phyloP scores from a whole-genome alignment of 92 coral and sea anemone species.

The Metridium senile region DNA sequence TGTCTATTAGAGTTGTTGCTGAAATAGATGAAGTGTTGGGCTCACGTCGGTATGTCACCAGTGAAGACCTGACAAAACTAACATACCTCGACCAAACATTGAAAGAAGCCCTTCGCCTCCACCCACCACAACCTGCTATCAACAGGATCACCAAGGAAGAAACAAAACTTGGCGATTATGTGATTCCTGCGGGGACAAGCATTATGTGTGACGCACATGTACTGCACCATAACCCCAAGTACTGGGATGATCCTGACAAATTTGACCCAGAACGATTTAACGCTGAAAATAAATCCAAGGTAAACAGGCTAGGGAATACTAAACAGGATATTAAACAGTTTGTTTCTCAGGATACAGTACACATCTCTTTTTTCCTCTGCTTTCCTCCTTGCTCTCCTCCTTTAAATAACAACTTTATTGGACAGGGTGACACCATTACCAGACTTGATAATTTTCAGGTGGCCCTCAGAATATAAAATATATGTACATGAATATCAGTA shows the following conservation, averaged over 20 bases:
- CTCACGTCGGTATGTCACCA: constrained; percentile 57
- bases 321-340: background rate
- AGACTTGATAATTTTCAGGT: too few species aligned
- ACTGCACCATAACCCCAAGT: constrained; percentile 75
- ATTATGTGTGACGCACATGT: constrained; percentile 82
- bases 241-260: constrained; percentile 89
- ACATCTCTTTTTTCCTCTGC: too few species aligned
- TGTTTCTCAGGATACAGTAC: too few species aligned
- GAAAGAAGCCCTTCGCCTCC: constrained; percentile 90
- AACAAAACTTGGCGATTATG: constrained; percentile 61
- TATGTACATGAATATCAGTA: too few species aligned
- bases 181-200: constrained; percentile 80
- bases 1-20: constrained; percentile 51
- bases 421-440: too few species aligned
- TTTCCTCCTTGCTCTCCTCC: too few species aligned
- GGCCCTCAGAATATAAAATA: too few species aligned
- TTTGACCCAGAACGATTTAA: constrained; percentile 90
- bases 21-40: constrained; percentile 86
- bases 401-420: too few species aligned
- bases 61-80: constrained; percentile 69
- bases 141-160: constrained; percentile 72
- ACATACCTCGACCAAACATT: constrained; percentile 72
- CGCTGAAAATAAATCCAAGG: constrained; percentile 61
- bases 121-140: constrained; percentile 90
- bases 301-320: background rate